Evolutionary conservation across 2,888 invertebrate species (phyloP).

Genomic region (Hylaea fasciaria): DNA sequence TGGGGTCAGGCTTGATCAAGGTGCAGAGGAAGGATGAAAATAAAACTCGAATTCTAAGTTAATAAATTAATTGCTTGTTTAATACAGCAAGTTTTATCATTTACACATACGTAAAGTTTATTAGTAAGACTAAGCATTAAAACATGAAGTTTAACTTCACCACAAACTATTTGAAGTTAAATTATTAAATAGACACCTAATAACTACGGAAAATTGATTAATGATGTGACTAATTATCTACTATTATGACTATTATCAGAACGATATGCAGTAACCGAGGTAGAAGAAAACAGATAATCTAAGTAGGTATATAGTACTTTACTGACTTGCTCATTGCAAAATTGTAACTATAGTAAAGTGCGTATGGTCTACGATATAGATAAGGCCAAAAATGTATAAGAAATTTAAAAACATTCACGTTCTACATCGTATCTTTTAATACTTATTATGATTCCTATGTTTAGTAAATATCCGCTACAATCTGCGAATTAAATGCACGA

Average conservation of each 20-base stretch:
- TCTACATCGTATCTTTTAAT: constrained; percentile 50
- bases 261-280: constrained; percentile 66
- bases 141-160: constrained; percentile 76
- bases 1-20: too few species aligned
- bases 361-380: constrained; percentile 8
- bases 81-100: constrained; percentile 77
- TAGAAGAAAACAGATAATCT: constrained; percentile 48
- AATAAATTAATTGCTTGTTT: constrained; percentile 67
- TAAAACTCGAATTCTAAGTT: constrained; percentile 57
- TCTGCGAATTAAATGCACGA: constrained; percentile 79
- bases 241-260: too few species aligned
- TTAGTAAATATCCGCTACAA: constrained; percentile 72
- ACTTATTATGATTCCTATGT: constrained; percentile 50
- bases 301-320: too few species aligned
- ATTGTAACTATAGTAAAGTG: constrained; percentile 3
- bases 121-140: constrained; percentile 45
- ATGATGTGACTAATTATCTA: constrained; percentile 1
- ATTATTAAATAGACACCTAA: constrained; percentile 48
- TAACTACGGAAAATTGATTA: constrained; percentile 42
- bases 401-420: constrained; percentile 43
- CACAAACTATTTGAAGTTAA: constrained; percentile 50
- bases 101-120: constrained; percentile 59
- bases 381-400: constrained; percentile 60
- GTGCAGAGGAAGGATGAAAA: constrained; percentile 37
- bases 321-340: constrained; percentile 1